A percentile compares a stretch with the other conserved stretches of the same genome.
These are phyloP conservation scores for Acrobasis consociella DNA, from an alignment of 2,888 invertebrate genomes.

Conservation along the genomic window DNA sequence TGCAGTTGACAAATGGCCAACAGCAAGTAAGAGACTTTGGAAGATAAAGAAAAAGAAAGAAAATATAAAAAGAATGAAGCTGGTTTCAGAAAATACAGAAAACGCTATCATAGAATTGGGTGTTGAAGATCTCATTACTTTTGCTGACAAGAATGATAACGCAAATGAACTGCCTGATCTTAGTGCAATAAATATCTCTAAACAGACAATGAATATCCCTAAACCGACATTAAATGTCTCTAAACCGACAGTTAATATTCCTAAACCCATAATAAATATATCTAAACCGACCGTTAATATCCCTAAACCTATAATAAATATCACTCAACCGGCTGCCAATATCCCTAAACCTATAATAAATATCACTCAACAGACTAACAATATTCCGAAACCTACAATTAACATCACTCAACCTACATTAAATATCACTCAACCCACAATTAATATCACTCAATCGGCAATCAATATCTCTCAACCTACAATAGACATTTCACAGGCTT, in stretches of 20 bases:
- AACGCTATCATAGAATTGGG: conserved; percentile 49
- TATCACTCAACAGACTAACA: background rate
- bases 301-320: background rate
- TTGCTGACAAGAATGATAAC: conserved; percentile 29
- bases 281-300: background rate
- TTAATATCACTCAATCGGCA: background rate
- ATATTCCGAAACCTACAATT: background rate
- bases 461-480: conserved; percentile 19
- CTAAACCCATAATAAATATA: background rate
- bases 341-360: conserved; percentile 1
- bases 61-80: conserved; percentile 59
- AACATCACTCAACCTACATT: background rate
- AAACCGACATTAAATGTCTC: background rate
- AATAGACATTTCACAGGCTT: conserved; percentile 24
- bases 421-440: background rate
- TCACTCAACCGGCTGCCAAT: background rate
- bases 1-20: conserved; percentile 65
- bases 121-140: conserved; percentile 52
- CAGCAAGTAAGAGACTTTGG: conserved; percentile 60
- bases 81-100: conserved; percentile 52
- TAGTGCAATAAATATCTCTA: conserved; percentile 28
- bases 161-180: conserved; percentile 27
- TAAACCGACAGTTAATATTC: background rate
- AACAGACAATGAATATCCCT: background rate
- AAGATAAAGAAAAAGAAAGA: conserved; percentile 55